These are phyloP conservation scores for Allygus modestus DNA, from an alignment of 2,888 invertebrate species.

Conservation along the genomic window DNA sequence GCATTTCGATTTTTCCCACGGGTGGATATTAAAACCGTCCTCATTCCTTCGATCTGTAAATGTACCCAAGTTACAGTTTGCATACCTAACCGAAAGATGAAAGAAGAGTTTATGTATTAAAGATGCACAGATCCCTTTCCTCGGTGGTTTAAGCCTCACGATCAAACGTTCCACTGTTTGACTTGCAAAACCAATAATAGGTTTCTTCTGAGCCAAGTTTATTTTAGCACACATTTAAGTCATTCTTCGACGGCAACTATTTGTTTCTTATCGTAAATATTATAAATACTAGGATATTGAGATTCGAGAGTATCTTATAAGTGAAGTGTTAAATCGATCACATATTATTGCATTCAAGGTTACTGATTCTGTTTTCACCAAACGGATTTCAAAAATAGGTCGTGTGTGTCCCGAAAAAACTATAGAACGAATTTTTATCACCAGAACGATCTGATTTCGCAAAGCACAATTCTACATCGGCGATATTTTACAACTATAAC, in stretches of 20 bases:
- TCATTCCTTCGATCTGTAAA: not conserved
- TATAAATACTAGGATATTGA: no score
- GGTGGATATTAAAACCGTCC: conserved; percentile 5
- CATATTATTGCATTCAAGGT: no score
- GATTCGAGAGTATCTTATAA: no score
- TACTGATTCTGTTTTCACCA: no score
- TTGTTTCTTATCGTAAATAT: not conserved
- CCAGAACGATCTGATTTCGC: not conserved
- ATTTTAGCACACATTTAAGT: not conserved
- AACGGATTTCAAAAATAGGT: no score
- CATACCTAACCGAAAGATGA: not conserved
- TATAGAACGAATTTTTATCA: not conserved
- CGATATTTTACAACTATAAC: not conserved
- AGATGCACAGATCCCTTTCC: not conserved
- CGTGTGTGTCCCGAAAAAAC: not conserved
- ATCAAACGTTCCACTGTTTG: conserved; percentile 6
- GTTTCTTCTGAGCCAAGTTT: not conserved
- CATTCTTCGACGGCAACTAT: not conserved
- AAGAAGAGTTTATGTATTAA: conserved; percentile 29
- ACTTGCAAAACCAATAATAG: not conserved
- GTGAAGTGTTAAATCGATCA: no score
- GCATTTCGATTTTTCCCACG: conserved; percentile 1
- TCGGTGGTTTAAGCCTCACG: not conserved
- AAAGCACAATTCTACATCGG: not conserved
- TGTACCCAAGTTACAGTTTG: not conserved